Evolutionary conservation across 2,797 vertebrate species (phyloP).

Genomic region (Psittacula echo): DNA sequence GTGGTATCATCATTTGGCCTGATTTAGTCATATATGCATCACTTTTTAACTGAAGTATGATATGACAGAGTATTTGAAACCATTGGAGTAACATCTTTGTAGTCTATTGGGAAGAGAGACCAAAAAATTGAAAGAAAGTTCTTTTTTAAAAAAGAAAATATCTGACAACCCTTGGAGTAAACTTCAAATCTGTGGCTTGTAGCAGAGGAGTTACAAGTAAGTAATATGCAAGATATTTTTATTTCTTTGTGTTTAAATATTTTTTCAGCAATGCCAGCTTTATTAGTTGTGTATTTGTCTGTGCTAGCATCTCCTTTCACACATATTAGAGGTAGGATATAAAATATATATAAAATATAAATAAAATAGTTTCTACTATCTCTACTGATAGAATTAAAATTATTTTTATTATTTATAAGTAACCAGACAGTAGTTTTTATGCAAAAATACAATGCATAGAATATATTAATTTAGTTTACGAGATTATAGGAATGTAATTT

Average conservation of each 20-base stretch:
- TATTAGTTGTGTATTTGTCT: not conserved
- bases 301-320: not conserved
- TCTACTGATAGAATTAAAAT: not conserved
- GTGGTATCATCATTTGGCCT: not conserved
- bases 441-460: not conserved
- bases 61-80: not conserved
- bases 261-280: not conserved
- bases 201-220: not conserved
- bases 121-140: not conserved
- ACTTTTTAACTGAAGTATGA: not conserved
- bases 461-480: not conserved
- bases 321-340: not conserved
- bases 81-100: not conserved
- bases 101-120: not conserved
- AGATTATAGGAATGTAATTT: not conserved
- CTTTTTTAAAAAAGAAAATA: not conserved
- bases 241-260: not conserved
- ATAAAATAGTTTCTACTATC: not conserved
- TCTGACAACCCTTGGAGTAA: not conserved
- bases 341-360: not conserved
- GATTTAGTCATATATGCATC: not conserved
- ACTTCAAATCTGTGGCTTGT: not conserved
- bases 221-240: not conserved
- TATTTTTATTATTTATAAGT: not conserved
- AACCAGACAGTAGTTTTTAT: not conserved